A percentile compares a stretch with the other conserved stretches of the same genome.
phyloP scores from a whole-genome alignment of 2,113 vertebrate species.

The Parotia lawesii region DNA sequence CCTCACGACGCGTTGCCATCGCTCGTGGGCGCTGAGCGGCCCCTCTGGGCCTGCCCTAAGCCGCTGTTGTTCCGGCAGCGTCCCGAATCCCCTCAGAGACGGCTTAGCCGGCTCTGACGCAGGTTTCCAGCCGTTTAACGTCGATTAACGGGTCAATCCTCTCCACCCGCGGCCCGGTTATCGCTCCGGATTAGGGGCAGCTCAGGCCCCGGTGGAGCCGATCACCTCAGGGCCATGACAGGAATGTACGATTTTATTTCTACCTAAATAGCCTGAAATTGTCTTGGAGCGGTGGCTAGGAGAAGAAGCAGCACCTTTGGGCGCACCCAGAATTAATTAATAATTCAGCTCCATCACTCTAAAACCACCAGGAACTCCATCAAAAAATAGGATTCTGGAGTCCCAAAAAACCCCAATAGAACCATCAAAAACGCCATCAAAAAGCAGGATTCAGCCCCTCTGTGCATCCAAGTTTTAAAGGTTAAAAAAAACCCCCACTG shows the following conservation, averaged over 20 bases:
- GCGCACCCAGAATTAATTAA: not conserved
- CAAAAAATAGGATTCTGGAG: rapidly evolving
- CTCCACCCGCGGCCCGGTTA: not conserved
- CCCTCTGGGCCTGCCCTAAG: rapidly evolving
- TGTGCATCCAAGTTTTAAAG: not conserved
- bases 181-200: not conserved
- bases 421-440: not conserved
- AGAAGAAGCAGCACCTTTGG: not conserved
- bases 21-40: rapidly evolving
- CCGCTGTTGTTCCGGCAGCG: rapidly evolving
- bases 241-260: not conserved
- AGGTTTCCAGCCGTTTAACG: not conserved
- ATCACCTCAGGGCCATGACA: not conserved
- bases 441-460: not conserved
- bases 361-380: rapidly evolving
- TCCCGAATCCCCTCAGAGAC: not conserved
- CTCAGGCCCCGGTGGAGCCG: not conserved
- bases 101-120: not conserved
- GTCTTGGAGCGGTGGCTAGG: rapidly evolving
- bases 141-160: not conserved
- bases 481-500: rapidly evolving
- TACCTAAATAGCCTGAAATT: not conserved
- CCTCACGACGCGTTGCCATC: rapidly evolving
- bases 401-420: not conserved
- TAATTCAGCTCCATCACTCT: not conserved